phyloP scores from a whole-genome alignment of 2,797 vertebrate species.

The Jordanella pulchra region DNA sequence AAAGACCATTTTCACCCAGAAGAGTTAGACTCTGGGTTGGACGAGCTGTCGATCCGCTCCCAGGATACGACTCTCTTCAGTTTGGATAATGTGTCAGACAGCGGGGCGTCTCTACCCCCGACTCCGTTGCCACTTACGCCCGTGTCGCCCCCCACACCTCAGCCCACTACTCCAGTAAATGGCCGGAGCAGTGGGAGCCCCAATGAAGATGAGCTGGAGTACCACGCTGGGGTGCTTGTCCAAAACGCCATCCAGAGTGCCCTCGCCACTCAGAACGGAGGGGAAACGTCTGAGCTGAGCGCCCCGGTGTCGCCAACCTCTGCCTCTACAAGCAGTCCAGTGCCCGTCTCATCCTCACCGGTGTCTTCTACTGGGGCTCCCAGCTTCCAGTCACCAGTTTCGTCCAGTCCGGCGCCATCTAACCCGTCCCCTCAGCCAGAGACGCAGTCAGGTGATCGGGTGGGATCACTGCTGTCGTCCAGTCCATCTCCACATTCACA shows the following conservation, averaged over 20 bases:
- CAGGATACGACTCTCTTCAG: slow-evolving; percentile 95
- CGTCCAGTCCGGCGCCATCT: slow-evolving; percentile 76
- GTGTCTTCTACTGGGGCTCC: slow-evolving; percentile 64
- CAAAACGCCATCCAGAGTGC: slow-evolving; percentile 93
- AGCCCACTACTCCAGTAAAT: slow-evolving; percentile 84
- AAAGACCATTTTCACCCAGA: slow-evolving; percentile 85
- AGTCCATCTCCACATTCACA: slow-evolving; percentile 28
- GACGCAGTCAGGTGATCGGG: slow-evolving; percentile 33
- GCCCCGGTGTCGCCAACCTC: slow-evolving; percentile 79
- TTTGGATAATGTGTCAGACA: slow-evolving; percentile 94
- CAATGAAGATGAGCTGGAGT: slow-evolving; percentile 87
- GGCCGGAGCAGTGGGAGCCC: slow-evolving; percentile 74
- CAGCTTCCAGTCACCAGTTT: slow-evolving; percentile 60
- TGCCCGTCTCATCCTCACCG: slow-evolving; percentile 66
- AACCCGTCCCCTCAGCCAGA: slow-evolving; percentile 54
- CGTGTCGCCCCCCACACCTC: slow-evolving; percentile 86
- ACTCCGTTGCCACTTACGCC: slow-evolving; percentile 84
- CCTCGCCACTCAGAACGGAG: slow-evolving; percentile 85
- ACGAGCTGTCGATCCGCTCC: slow-evolving; percentile 91
- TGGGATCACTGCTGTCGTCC: slow-evolving; percentile 26
- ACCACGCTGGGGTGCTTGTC: slow-evolving; percentile 90
- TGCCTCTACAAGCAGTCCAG: slow-evolving; percentile 60
- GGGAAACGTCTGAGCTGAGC: slow-evolving; percentile 66
- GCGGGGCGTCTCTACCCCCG: slow-evolving; percentile 85
- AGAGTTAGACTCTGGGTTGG: slow-evolving; percentile 93